A percentile compares a stretch with the other conserved stretches of the same genome.
Conservation (phyloP, 1,140 invertebrate genomes). For the Scaptodrosophila lebanonensis region DNA sequence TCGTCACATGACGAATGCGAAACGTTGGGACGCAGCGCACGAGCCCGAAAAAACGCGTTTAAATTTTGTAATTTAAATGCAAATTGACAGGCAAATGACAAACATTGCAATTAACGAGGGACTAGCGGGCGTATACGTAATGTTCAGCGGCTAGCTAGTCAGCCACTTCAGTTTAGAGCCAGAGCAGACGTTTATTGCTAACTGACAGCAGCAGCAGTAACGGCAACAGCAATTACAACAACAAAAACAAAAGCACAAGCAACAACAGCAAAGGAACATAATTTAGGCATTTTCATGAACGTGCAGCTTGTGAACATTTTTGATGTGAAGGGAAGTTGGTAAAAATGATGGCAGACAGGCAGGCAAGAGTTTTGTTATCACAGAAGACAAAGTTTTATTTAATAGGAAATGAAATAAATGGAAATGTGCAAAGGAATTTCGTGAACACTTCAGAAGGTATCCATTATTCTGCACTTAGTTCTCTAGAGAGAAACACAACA, state of each 20-base stretch:
- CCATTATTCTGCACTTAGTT: no score
- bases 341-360: no score
- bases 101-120: conserved; percentile 73
- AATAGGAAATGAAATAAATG: no score
- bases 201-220: not conserved
- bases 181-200: conserved; percentile 12
- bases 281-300: conserved; percentile 49
- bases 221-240: not conserved
- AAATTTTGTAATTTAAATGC: conserved; percentile 76
- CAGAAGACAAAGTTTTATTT: no score
- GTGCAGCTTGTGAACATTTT: no score
- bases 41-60: conserved; percentile 45
- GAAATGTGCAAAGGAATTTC: no score
- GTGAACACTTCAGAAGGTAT: no score
- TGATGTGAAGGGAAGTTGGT: no score
- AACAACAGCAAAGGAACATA: conserved; percentile 38
- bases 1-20: not conserved
- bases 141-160: no score
- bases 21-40: not conserved
- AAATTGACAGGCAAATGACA: conserved; percentile 72
- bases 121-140: conserved; percentile 67
- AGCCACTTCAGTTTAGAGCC: no score
- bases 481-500: no score
- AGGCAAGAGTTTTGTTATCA: no score
- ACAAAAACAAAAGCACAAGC: conserved; percentile 11